Evolutionary conservation across 2,797 vertebrate genomes (phyloP).

Genomic region (Mus spretus): DNA sequence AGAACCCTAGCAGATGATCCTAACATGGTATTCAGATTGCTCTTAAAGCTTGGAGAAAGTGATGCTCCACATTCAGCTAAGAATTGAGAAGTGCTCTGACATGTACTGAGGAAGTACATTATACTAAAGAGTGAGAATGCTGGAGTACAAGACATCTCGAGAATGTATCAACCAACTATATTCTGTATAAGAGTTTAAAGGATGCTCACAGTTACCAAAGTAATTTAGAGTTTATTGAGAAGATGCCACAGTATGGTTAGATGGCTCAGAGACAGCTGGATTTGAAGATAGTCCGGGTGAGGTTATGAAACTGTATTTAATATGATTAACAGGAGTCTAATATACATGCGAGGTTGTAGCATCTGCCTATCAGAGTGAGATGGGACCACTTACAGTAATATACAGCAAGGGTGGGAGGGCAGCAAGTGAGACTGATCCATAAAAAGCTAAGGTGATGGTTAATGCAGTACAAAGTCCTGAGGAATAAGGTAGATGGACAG

Average conservation of each 20-base stretch:
- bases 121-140: background rate
- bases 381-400: background rate
- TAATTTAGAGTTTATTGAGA: background rate
- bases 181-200: background rate
- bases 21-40: background rate
- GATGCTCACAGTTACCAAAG: background rate
- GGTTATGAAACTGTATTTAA: background rate
- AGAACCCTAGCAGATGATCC: background rate
- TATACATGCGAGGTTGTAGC: background rate
- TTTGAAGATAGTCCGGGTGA: background rate
- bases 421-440: background rate
- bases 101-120: background rate
- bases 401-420: background rate
- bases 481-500: background rate
- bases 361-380: background rate
- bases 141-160: background rate
- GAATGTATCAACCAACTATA: background rate
- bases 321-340: background rate
- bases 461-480: background rate
- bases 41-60: slow-evolving; percentile 32
- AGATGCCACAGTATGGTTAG: background rate
- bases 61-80: background rate
- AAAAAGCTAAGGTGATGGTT: background rate
- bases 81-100: background rate
- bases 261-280: background rate